Evolutionary conservation across 2,888 invertebrate genomes (phyloP), one percentile per base, ranked within the genome.

Genomic region (Eupithecia abbreviata): DNA sequence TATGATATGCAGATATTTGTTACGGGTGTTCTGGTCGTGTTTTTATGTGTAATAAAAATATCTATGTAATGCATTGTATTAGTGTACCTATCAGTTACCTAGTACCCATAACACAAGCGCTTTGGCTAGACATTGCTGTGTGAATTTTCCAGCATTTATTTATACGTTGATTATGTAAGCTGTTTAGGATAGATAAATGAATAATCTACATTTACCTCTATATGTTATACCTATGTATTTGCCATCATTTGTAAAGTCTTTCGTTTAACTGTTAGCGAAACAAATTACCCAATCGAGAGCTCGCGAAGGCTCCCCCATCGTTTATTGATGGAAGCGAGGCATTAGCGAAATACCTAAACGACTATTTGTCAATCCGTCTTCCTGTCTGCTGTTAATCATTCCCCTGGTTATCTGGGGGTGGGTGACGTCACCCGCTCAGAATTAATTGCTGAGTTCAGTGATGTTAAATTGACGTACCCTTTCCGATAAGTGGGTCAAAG

Each of bases 281-380:
- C 74, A 78, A 78, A 78, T 77, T 74, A 77, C 73, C 79, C 73
- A 73, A 82, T 83, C 78, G 75, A 70, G 71, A 81, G 84, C 74
- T 80, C 74, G 73, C 81, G 76, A 81, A 82, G 82, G 80, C 83
- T 80, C 83, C 82, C 85, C 87, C 89, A 90, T 90, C 90, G 90
- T 92, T 91, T 92, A 93, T 93, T 93, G 92, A 93, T 93, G 94
- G 91, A 88, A 86, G 84, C 88, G 70, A 85, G 84, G 88, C 94
- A 94, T 94, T 94, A 94, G 93, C 93, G 90, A 93, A 85, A 94
- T 94, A 92, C 94, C 93, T 90, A 92, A 94, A 91, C 90, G 93
- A 92, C 93, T 94, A 94, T 94, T 94, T 93, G 94, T 94, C 94
- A 93, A 93, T 93, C 93, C 91, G 92, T 93, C 94, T 95, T 93